These are phyloP conservation scores for Pogonocherus hispidulus DNA, from an alignment of 2,888 invertebrate genomes.

Conservation along the genomic window DNA sequence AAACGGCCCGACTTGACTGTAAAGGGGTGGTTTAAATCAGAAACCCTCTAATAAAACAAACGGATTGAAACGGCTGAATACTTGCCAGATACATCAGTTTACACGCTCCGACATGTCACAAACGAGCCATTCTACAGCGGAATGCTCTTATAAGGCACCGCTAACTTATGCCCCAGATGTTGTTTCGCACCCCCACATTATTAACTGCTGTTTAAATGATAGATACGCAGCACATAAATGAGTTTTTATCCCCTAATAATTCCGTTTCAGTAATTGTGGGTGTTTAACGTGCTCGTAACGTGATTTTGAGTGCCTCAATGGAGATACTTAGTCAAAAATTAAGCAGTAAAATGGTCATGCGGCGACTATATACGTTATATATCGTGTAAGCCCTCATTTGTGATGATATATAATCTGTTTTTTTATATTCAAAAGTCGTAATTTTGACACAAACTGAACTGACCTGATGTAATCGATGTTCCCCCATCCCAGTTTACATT, in stretches of 20 bases:
- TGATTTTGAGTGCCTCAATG: neutral
- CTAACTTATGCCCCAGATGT: constrained; percentile 61
- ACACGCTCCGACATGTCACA: constrained; percentile 61
- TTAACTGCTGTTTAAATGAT: constrained; percentile 24
- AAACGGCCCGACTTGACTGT: neutral
- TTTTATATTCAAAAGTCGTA: too few species aligned
- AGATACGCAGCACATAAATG: constrained; percentile 25
- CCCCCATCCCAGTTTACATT: too few species aligned
- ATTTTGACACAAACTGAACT: too few species aligned
- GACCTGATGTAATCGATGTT: too few species aligned
- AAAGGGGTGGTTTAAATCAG: constrained; percentile 11
- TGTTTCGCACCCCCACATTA: constrained; percentile 56
- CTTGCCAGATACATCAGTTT: constrained; percentile 59
- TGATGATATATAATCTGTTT: too few species aligned
- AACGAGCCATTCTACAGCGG: constrained; percentile 61
- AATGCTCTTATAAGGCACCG: constrained; percentile 61
- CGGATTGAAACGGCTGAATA: constrained; percentile 58
- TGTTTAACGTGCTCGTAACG: neutral
- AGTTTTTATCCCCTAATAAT: constrained; percentile 21
- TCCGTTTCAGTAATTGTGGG: neutral
- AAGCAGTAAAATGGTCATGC: too few species aligned
- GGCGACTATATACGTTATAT: too few species aligned
- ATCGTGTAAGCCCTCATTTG: too few species aligned
- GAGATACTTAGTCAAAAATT: too few species aligned
- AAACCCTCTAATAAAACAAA: constrained; percentile 57